Evolutionary conservation across 2,797 vertebrate species (phyloP).

Genomic region (Arrhamphus sclerolepis): DNA sequence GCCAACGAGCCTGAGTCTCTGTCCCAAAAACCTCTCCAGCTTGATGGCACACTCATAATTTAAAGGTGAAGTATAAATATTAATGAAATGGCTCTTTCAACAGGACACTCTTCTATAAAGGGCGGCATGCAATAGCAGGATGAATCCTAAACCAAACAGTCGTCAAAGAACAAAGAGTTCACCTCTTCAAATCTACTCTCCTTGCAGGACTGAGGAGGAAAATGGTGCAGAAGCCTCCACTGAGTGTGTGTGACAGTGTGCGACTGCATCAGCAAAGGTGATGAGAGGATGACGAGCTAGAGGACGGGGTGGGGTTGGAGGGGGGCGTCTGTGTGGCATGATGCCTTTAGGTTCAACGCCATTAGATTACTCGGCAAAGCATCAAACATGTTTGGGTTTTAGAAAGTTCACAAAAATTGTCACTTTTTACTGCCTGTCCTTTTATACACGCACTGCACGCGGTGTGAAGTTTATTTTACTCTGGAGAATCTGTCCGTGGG

Average conservation of each 20-base stretch:
- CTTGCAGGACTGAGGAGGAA: conserved; percentile 1
- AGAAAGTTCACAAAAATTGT: not conserved
- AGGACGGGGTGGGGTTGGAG: conserved; percentile 4
- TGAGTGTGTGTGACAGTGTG: conserved; percentile 44
- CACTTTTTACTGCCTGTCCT: not conserved
- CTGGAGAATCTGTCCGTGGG: not conserved
- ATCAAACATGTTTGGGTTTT: not conserved
- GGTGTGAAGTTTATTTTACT: conserved; percentile 11
- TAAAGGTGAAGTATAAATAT: conserved; percentile 72
- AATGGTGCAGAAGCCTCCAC: conserved; percentile 33
- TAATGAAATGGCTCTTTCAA: conserved; percentile 58
- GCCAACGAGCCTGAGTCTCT: conserved; percentile 38
- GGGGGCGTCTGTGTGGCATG: too few relatives aligned
- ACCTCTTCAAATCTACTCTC: conserved; percentile 12
- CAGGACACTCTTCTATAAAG: conserved; percentile 33
- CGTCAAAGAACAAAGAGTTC: conserved; percentile 35
- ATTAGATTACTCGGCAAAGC: conserved; percentile 2
- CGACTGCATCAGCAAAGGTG: conserved; percentile 47
- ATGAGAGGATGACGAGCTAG: conserved; percentile 55
- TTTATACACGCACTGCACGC: conserved; percentile 8
- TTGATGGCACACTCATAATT: conserved; percentile 59
- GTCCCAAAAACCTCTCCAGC: conserved; percentile 54
- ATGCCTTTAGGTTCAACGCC: conserved; percentile 21
- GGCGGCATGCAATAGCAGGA: not conserved
- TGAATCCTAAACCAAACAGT: conserved; percentile 34